Evolutionary conservation across 2,113 vertebrate genomes (phyloP), one percentile per base, ranked within the genome.

Genomic region (Sitta europaea): DNA sequence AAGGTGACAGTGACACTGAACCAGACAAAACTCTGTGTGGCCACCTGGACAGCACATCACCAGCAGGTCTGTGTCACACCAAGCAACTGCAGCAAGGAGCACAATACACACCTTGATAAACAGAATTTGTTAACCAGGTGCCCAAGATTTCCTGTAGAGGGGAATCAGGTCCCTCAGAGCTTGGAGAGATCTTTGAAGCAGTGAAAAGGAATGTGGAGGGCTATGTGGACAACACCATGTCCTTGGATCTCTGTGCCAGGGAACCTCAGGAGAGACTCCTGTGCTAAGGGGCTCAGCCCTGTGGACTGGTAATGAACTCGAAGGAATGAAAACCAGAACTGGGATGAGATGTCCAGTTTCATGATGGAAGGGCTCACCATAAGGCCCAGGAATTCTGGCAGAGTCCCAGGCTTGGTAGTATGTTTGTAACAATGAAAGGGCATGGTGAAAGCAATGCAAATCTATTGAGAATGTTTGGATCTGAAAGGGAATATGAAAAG

Each of bases 191-290:
- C 77, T 85, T 31, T 40, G 45, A 63, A 42, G 13, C 22, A 11
- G 33, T 54, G 61, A 27, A 8, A 82, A 63, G 51, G 24, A 51
- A n/a, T 1, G 3, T 38, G 20, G 17, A 50, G n/a, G 33, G 31
- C 3, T 2, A 3, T 9, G 21, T 11, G 33, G 19, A 47, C 29
- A 58, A 1, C 19, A 23, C 7, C 23, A 6, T 1, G 21, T 35
- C 31, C 43, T 35, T 29, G n/a, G 63, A 31, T 27, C 38, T 83
- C 66, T 73, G 45, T 38, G 78, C 43, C 50, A 47, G 14, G 20
- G 31, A 29, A 7, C 50, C 47, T 33, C 66, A 58, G 55, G 19
- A n/a, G 66, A 75, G 14, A 16, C 12, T 40, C 12, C 43, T 75
- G 9, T 54, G 29, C 28, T 21, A 22, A 28, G 38, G 35, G 45